phyloP scores from a whole-genome alignment of 2,113 vertebrate species.

The Lanius ludovicianus region DNA sequence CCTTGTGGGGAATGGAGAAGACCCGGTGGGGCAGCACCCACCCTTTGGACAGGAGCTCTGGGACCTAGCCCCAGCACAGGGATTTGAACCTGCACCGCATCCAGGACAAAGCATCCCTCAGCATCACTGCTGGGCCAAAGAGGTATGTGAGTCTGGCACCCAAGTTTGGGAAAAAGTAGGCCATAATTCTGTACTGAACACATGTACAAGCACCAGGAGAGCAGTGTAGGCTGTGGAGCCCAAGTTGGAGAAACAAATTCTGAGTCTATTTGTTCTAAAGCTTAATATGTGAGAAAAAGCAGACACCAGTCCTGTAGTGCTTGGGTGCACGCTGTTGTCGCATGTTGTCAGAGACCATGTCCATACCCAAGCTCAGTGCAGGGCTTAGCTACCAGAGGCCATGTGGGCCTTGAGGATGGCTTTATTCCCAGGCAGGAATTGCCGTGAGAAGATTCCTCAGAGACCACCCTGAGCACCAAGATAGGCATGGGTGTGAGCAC shows the following conservation, averaged over 20 bases:
- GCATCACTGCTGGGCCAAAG: neutral
- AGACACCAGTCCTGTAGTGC: neutral
- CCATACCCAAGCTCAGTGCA: rapidly evolving
- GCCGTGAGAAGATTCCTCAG: rapidly evolving
- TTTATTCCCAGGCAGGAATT: neutral
- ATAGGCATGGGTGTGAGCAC: rapidly evolving
- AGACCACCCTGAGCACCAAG: neutral
- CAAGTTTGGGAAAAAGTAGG: neutral
- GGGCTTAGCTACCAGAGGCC: neutral
- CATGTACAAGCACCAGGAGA: rapidly evolving
- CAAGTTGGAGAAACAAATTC: neutral
- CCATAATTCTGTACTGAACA: rapidly evolving
- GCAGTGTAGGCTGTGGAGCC: rapidly evolving
- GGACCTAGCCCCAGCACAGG: rapidly evolving
- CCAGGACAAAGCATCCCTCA: neutral
- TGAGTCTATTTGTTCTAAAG: neutral
- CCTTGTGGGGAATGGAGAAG: neutral
- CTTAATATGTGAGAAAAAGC: neutral
- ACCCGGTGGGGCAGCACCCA: rapidly evolving
- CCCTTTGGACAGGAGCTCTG: neutral
- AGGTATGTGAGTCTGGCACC: rapidly evolving
- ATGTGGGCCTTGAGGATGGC: rapidly evolving
- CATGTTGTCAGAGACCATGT: neutral
- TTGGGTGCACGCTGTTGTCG: rapidly evolving
- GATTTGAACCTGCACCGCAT: neutral